Percentiles rank a stretch among this genome's conserved stretches.
Conservation (phyloP, 2,797 vertebrate genomes). For the Lophura swinhoii region DNA sequence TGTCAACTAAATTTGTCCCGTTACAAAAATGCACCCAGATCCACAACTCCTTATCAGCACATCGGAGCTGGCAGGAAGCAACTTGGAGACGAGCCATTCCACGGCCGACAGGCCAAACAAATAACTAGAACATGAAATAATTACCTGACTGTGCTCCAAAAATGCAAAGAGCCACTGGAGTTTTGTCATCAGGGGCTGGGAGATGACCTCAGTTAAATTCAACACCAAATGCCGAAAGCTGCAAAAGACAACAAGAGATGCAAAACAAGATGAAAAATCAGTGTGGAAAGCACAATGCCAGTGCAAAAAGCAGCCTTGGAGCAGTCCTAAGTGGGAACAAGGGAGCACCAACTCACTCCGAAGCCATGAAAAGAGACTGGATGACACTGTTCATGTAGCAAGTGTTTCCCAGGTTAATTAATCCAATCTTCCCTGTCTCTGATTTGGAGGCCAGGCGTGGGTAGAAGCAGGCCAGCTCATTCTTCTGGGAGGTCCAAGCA, state of each 20-base stretch:
- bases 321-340: background rate
- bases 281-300: rapidly evolving
- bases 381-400: slow-evolving; percentile 88
- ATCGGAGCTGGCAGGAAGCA: slow-evolving; percentile 29
- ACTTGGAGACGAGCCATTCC: slow-evolving; percentile 72
- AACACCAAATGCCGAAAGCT: slow-evolving; percentile 85
- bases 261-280: background rate
- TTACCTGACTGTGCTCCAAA: slow-evolving; percentile 86
- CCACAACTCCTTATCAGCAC: slow-evolving; percentile 62
- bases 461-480: slow-evolving; percentile 80
- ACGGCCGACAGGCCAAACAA: slow-evolving; percentile 62
- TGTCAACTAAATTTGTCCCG: background rate
- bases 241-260: slow-evolving; percentile 45
- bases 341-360: slow-evolving; percentile 79
- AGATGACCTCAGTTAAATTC: slow-evolving; percentile 81
- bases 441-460: slow-evolving; percentile 83
- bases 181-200: slow-evolving; percentile 85
- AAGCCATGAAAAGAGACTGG: slow-evolving; percentile 86
- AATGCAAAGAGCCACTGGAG: slow-evolving; percentile 86
- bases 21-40: slow-evolving; percentile 53
- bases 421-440: slow-evolving; percentile 84
- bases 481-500: slow-evolving; percentile 85
- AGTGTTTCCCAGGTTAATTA: slow-evolving; percentile 86
- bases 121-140: slow-evolving; percentile 63
- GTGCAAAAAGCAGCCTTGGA: background rate